Evolutionary conservation across 2,113 vertebrate genomes (phyloP).

Genomic region (Hemibagrus wyckioides): DNA sequence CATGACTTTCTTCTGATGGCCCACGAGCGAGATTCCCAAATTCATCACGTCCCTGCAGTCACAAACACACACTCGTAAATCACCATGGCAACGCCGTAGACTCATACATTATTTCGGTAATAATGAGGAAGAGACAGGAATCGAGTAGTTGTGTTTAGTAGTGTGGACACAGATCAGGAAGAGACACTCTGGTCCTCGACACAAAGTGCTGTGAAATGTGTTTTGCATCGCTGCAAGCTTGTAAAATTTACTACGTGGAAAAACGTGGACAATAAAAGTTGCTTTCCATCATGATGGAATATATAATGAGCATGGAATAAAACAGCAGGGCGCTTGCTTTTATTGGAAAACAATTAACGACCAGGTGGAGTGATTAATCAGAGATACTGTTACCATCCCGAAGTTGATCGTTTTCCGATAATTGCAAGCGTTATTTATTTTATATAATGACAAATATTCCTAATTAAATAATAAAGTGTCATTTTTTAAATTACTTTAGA

Average conservation of each 20-base stretch:
- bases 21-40: constrained; percentile 96
- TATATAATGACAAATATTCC: background rate
- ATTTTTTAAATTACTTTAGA: background rate
- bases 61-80: constrained; percentile 67
- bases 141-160: constrained; percentile 22
- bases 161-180: background rate
- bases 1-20: constrained; percentile 99
- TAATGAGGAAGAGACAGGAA: constrained; percentile 44
- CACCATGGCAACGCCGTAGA: constrained; percentile 47
- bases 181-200: background rate
- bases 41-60: constrained; percentile 92
- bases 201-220: background rate
- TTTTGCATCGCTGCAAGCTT: background rate
- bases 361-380: background rate
- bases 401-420: background rate
- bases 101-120: constrained; percentile 57
- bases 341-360: background rate
- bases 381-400: background rate
- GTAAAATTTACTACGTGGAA: background rate
- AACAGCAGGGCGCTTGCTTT: background rate
- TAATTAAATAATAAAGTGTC: background rate
- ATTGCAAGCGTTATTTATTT: background rate
- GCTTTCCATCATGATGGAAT: background rate
- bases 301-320: background rate
- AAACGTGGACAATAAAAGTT: background rate